Conservation (phyloP, 2,797 vertebrate species). For the Phrynocephalus forsythii region DNA sequence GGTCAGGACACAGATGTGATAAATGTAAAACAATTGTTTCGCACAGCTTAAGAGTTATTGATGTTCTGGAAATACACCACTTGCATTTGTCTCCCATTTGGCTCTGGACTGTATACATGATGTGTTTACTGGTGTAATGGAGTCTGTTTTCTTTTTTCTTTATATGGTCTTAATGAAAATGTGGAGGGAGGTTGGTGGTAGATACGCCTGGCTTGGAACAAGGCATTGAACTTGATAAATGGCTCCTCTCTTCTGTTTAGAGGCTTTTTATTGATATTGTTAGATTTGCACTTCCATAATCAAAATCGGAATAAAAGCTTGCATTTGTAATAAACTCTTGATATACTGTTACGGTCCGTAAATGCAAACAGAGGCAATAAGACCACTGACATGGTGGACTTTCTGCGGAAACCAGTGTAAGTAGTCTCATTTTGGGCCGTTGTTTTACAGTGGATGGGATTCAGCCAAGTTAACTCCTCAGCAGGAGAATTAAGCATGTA, state of each 20-base stretch:
- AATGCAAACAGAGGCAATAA: not conserved
- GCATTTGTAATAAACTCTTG: conserved; percentile 29
- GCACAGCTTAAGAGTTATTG: conserved; percentile 19
- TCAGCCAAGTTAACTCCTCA: not conserved
- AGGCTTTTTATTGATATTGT: conserved; percentile 31
- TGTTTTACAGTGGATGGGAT: not conserved
- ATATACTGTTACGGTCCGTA: conserved; percentile 11
- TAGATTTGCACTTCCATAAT: conserved; percentile 27
- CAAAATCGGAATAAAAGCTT: conserved; percentile 32
- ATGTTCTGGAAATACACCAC: not conserved
- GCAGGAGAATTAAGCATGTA: not conserved
- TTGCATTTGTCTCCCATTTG: conserved; percentile 16
- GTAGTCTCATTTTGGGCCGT: not conserved
- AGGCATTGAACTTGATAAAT: conserved; percentile 13
- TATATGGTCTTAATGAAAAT: conserved; percentile 32
- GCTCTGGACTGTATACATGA: not conserved
- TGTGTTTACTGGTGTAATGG: not conserved
- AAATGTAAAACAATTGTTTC: conserved; percentile 14
- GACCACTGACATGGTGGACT: not conserved
- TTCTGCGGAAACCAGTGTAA: not conserved
- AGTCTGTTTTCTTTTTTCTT: conserved; percentile 4
- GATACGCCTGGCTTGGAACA: not conserved
- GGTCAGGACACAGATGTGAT: conserved; percentile 12
- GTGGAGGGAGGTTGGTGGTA: conserved; percentile 5
- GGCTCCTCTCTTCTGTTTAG: conserved; percentile 8